Conservation (phyloP, 64 coral and sea anemone species). For the Stichodactyla mertensii region DNA sequence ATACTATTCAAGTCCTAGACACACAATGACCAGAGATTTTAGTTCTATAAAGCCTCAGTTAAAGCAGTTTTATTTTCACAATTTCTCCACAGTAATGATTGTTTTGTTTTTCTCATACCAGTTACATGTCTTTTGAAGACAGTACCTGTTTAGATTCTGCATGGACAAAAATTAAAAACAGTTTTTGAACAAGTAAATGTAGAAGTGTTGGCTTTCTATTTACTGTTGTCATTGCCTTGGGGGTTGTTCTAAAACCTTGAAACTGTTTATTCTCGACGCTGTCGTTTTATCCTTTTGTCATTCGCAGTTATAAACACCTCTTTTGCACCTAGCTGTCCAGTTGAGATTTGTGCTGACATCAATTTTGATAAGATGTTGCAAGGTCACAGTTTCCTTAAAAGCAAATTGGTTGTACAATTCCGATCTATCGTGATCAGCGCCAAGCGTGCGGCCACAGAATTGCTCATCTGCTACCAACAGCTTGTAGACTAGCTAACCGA, state of each 20-base stretch:
- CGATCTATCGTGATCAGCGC: neutral
- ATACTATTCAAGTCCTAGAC: neutral
- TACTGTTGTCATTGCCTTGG: neutral
- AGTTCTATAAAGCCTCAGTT: slow-evolving; percentile 10
- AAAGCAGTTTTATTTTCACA: neutral
- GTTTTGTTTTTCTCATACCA: slow-evolving; percentile 4
- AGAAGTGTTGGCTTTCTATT: neutral
- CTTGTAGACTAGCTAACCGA: neutral
- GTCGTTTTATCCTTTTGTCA: slow-evolving; percentile 14
- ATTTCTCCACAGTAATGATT: neutral
- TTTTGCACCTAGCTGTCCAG: slow-evolving; percentile 10
- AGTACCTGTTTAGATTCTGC: neutral
- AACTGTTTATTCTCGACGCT: neutral
- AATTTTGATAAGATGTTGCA: slow-evolving; percentile 8
- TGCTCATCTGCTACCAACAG: neutral
- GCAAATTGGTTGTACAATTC: neutral
- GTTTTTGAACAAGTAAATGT: neutral
- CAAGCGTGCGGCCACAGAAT: neutral
- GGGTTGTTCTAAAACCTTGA: neutral
- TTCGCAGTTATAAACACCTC: slow-evolving; percentile 6
- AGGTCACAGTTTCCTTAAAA: slow-evolving; percentile 8
- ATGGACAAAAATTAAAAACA: slow-evolving; percentile 8
- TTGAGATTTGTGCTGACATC: slow-evolving; percentile 19
- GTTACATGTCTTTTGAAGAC: slow-evolving; percentile 10
- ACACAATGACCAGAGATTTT: slow-evolving; percentile 3